Evolutionary conservation across 2,113 vertebrate species (phyloP), one percentile per base, ranked within the genome.

Genomic region (Pica pica): DNA sequence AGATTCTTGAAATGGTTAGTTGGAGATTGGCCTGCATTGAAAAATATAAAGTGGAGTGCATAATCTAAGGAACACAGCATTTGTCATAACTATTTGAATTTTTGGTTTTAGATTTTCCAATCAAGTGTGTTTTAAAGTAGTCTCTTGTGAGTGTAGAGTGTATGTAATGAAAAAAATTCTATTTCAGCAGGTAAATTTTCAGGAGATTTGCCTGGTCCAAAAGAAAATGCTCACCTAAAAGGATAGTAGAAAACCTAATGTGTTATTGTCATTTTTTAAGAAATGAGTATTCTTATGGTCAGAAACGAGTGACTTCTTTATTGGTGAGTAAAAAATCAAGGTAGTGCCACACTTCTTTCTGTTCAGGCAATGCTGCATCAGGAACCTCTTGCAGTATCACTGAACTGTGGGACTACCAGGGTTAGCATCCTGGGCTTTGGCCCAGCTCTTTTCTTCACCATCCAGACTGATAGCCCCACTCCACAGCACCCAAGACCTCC

Each of bases 121-220:
- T 95, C 86, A 97, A 96, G n/a, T 63, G 9, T 80, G 18, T 89
- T 96, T 95, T 79, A 95, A 96, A 96, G 39, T 71, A 64, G 55
- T 83, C 87, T 93, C 87, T 89, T 63, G 47, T 89, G 77, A 97
- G 86, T 28, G 41, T 42, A 86, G 77, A 97, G 86, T 28, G 41
- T 42, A 86, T 7, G 30, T 77, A 96, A 92, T 55, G 30, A 87
- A 96, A 94, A 93, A 85, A 75, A 60, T 55, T 94, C 28, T 76
- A 87, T 96, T 98, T 97, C 77, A 92, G 83, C 57, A 81, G 78
- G 93, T 96, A 93, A 95, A 75, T 95, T 98, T 94, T 96, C 87
- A 97, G 60, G 94, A 97, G 94, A 97, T 97, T 96, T 97, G 47
- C 90, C 79, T 93, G 20, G 17, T 97, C 90, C 78, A 97, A 95